Conservation (phyloP, 2,113 vertebrate genomes). For the Pelecanus crispus region DNA sequence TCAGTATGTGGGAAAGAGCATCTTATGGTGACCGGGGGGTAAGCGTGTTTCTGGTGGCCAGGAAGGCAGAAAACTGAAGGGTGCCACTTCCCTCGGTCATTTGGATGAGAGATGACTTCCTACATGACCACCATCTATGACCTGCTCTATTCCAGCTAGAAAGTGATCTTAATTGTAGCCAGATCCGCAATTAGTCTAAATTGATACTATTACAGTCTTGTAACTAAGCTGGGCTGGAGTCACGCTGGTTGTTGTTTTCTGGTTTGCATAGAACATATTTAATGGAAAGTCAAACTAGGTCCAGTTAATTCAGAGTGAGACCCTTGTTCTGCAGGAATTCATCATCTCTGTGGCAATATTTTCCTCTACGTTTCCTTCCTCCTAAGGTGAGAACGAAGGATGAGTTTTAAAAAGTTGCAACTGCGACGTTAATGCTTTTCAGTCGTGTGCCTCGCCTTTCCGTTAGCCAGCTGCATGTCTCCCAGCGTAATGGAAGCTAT, state of each 20-base stretch:
- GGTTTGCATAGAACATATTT: background rate
- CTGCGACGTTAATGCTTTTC: background rate
- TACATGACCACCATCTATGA: background rate
- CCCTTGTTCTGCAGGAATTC: background rate
- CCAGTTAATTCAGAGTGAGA: background rate
- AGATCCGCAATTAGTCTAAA: background rate
- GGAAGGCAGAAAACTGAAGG: background rate
- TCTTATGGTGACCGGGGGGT: fast-evolving
- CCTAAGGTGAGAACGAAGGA: background rate
- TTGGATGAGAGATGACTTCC: background rate
- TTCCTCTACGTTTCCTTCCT: background rate
- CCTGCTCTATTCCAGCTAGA: background rate
- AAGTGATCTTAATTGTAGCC: background rate
- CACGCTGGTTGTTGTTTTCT: background rate
- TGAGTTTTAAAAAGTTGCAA: background rate
- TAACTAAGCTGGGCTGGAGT: background rate
- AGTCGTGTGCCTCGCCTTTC: fast-evolving
- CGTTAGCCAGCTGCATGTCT: background rate
- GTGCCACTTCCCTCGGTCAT: background rate
- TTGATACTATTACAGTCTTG: background rate
- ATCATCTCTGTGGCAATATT: background rate
- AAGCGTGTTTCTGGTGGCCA: fast-evolving
- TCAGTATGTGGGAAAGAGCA: background rate
- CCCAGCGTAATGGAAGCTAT: background rate
- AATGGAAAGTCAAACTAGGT: background rate